Evolutionary conservation across 2,113 vertebrate genomes (phyloP), one percentile per base, ranked within the genome.

Genomic region (Amazona guildingii): DNA sequence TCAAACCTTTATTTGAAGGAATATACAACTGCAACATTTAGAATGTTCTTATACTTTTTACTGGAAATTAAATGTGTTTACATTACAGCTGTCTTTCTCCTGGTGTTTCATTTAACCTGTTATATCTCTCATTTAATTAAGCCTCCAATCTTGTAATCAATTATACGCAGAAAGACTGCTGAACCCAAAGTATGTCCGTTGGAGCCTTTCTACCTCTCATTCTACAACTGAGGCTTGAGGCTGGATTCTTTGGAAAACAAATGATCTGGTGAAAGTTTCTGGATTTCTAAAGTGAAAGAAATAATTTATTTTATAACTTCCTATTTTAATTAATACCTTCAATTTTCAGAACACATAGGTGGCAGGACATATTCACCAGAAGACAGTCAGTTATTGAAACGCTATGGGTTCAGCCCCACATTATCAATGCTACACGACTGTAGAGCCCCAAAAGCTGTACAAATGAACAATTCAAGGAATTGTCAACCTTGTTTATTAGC

Each of bases 361-460:
- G 7, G 33, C 37, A 33, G 25, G 31, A 48, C 5, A 28, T 28
- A 23, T 27, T 61, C 8, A 87, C 25, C 33, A 90, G 33, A 90
- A 82, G 24, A 23, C n/a, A 84, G 51, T 3, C 21, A 75, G 31
- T 67, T 63, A 70, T 2, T 67, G 46, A 70, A 88, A 39, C 17
- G 37, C 17, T 29, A 3, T 8, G 31, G 3, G 17, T 54, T 84
- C 51, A 72, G 37, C 8, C 27, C 10, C 35, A 63, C 1, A 0
- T 35, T 39, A 37, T 39, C 49, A 82, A 39, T 17, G 19, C 19
- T 33, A n/a, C 31, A 66, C 1, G 1, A 83, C 20, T 35, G 52
- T 13, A 91, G 43, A 73, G 33, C 13, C 9, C 21, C 3, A 23
- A 79, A 74, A 84, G 6, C 11, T 59, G 10, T 31, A 57, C 28